These are phyloP conservation scores for Autographa gamma DNA, from an alignment of 2,888 invertebrate genomes.

Conservation along the genomic window DNA sequence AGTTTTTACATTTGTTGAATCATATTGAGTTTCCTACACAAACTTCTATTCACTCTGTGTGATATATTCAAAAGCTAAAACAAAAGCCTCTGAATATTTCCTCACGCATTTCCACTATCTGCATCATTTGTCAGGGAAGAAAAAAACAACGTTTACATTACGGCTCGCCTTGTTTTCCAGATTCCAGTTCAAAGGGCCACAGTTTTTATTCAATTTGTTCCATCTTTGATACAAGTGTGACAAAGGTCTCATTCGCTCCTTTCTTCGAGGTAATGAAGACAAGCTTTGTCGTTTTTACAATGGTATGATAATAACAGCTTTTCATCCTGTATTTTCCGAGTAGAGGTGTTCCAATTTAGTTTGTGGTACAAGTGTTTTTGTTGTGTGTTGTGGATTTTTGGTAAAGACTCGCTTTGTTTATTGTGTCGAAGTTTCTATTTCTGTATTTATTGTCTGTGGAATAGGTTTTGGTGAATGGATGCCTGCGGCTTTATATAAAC, in stretches of 20 bases:
- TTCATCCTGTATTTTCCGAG: constrained; percentile 17
- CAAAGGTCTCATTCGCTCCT: constrained; percentile 33
- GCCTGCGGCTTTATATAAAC: too few species aligned
- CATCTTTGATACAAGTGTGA: constrained; percentile 52
- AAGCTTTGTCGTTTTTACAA: constrained; percentile 37
- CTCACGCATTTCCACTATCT: constrained; percentile 25
- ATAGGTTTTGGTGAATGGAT: background rate
- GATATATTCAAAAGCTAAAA: background rate
- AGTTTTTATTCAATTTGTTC: constrained; percentile 58
- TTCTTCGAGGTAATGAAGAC: constrained; percentile 32
- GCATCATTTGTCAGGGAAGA: constrained; percentile 34
- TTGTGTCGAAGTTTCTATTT: background rate
- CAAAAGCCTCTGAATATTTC: constrained; percentile 10
- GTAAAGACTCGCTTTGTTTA: background rate
- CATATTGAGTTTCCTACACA: background rate
- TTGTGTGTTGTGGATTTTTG: constrained; percentile 6
- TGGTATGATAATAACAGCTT: constrained; percentile 22
- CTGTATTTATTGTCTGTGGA: background rate
- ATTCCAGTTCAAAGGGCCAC: constrained; percentile 46
- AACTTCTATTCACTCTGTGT: background rate
- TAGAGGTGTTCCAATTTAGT: constrained; percentile 24
- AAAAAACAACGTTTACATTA: constrained; percentile 38
- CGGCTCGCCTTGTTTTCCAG: constrained; percentile 42
- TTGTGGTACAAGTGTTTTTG: background rate
- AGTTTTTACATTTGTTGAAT: background rate